Base-by-base conservation (phyloP, 2,797 vertebrate species). In the Smutsia temminckii region DNA sequence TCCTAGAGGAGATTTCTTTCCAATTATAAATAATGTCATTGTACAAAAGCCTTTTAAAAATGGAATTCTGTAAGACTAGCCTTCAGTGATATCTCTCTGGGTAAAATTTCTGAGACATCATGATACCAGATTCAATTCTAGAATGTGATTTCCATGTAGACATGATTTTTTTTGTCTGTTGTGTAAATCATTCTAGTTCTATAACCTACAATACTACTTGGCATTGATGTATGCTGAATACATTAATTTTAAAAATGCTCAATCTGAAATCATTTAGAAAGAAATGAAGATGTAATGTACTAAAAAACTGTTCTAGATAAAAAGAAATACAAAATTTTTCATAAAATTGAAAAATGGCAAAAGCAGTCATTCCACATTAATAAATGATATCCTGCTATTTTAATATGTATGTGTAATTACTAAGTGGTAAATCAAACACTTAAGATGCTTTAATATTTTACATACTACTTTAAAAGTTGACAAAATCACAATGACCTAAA, bases 21-120 rank as follows among this genome's bases (percentile, higher is more conserved):
- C 20, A 23, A 64, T 37, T 66, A 12, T 66, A 87, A 91, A 75
- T 90, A 89, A 66, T n/a, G 4, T 61, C 53, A 91, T 7, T 61
- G 7, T 61, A 68, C 8, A 25, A 21, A 81, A 85, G 37, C 17
- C 66, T 79, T 89, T 72, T 42, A n/a, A 74, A 72, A 85, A 75
- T 55, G 1, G 3, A 87, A 86, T 55, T 75, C 42, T 75, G 0
- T 49, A 71, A 87, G 23, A 81, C n/a, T 53, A 92, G 55, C 13
- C 21, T 46, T 87, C 90, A 79, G 16, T 49, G 86, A 59, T 32
- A 83, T 14, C 32, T 83, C 29, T 34, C 27, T 78, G 53, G 37
- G 55, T 87, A 87, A 83, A 69, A 95, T 55, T 91, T 14, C 90
- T 91, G 29, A 61, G 61, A 63, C 32, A 86, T 91, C n/a, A 83